Percentiles rank a stretch among this genome's conserved stretches.
These are phyloP conservation scores for Cheirogaleus major DNA, from an alignment of 2,797 vertebrate species.

Conservation along the genomic window DNA sequence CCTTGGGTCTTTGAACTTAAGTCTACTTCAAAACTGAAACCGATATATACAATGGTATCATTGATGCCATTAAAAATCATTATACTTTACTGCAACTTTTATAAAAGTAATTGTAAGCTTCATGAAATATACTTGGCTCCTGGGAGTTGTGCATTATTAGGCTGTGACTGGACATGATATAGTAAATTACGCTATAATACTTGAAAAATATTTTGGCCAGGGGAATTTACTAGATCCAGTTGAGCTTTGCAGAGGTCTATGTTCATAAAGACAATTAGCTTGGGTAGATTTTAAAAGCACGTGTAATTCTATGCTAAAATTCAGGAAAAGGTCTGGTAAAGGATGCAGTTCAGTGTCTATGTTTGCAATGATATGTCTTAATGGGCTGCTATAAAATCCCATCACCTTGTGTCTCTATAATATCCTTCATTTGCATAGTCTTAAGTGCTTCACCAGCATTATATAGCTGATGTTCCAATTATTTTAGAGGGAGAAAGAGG, in stretches of 20 bases:
- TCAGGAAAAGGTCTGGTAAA: slow-evolving; percentile 26
- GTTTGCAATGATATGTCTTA: slow-evolving; percentile 87
- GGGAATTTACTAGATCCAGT: slow-evolving; percentile 62
- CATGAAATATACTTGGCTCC: slow-evolving; percentile 66
- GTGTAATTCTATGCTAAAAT: slow-evolving; percentile 35
- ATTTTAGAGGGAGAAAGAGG: slow-evolving; percentile 8
- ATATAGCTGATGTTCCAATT: slow-evolving; percentile 36
- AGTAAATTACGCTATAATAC: slow-evolving; percentile 60
- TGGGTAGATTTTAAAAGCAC: slow-evolving; percentile 26
- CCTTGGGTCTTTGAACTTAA: slow-evolving; percentile 78
- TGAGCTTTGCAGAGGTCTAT: slow-evolving; percentile 53
- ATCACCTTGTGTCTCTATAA: slow-evolving; percentile 83
- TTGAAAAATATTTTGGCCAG: slow-evolving; percentile 66
- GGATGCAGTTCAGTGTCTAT: not conserved
- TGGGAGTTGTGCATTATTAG: slow-evolving; percentile 63
- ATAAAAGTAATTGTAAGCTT: slow-evolving; percentile 72
- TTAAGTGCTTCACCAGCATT: slow-evolving; percentile 82
- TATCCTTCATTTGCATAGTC: slow-evolving; percentile 87
- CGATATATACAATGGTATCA: slow-evolving; percentile 62
- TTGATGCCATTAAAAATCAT: slow-evolving; percentile 77
- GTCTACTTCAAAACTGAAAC: slow-evolving; percentile 79
- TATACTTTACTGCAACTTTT: slow-evolving; percentile 76
- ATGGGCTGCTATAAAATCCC: slow-evolving; percentile 86
- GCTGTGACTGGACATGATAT: slow-evolving; percentile 57
- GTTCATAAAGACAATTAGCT: slow-evolving; percentile 58